Evolutionary conservation across 1,140 invertebrate species (phyloP).

Genomic region (Pararge aegeria): DNA sequence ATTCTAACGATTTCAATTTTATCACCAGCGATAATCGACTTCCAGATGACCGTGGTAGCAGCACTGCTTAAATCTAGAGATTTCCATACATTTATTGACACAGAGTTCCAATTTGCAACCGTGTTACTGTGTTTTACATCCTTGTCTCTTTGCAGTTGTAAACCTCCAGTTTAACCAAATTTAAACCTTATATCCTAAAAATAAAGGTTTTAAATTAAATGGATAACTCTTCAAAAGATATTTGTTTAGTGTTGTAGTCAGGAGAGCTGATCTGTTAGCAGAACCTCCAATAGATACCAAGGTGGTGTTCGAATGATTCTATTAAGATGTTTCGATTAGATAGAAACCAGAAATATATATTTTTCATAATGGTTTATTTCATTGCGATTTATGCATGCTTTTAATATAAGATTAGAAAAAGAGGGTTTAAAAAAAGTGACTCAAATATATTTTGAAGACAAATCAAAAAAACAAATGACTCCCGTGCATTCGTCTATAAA

Average conservation of each 20-base stretch:
- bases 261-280: conserved; percentile 44
- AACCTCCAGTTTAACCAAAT: not conserved
- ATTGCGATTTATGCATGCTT: too few relatives aligned
- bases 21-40: conserved; percentile 61
- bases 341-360: too few relatives aligned
- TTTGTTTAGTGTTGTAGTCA: conserved; percentile 21
- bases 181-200: conserved; percentile 1
- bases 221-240: conserved; percentile 11
- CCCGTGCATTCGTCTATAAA: too few relatives aligned
- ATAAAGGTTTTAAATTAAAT: conserved; percentile 15
- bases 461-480: too few relatives aligned
- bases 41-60: conserved; percentile 49
- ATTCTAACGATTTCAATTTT: conserved; percentile 69
- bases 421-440: too few relatives aligned
- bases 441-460: too few relatives aligned
- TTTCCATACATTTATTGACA: conserved; percentile 40
- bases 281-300: conserved; percentile 46
- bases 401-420: too few relatives aligned
- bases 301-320: conserved; percentile 15
- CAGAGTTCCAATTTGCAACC: conserved; percentile 55
- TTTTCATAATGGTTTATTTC: too few relatives aligned
- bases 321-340: conserved; percentile 22
- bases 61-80: conserved; percentile 55
- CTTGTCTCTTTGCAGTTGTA: conserved; percentile 30
- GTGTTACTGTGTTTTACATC: conserved; percentile 40